Base-by-base conservation (phyloP, 1,140 invertebrate species). In the Bombus terrestris region DNA sequence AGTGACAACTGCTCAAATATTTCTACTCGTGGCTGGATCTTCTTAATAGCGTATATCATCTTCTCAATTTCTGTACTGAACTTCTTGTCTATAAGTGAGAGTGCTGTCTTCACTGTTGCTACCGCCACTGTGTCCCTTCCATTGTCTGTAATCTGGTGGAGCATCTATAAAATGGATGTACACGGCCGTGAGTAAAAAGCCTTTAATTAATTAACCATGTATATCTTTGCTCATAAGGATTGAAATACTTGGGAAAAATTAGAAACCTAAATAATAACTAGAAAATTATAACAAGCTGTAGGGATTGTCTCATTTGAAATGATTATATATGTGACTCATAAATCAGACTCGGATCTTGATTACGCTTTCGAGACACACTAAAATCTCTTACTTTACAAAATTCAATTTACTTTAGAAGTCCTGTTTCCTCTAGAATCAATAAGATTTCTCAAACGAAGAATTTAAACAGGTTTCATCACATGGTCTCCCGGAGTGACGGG, bases 81-180 rank as follows among this genome's bases (percentile, higher is more conserved):
- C 84, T 96, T 96, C 83, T 91, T 96, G n/a, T 95, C 96, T 3
- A 93, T 96, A 73, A 94, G 95, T 68, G 96, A 96, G 90, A 96
- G 96, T 47, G 95, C 96, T 18, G 96, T 96, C 6, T 96, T 96
- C 85, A 96, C 95, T 8, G 94, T 96, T 22, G 96, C 96, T 25
- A 92, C 95, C 22, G 94, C 94, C 32, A 96, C 96, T 37, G 92
- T 95, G 13, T 95, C 96, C 4, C 92, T 96, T 41, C 96, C 96
- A 18, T 71, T 96, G 5, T 94, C 96, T 8, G 96, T 96, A 6
- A 95, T 96, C 77, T 96, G 96, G 96, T 96, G 96, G 96, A 96
- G 96, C n/a, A 92, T 96, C 76, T 96, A 96, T 88, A 95, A 95
- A 85, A 95, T 96, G 93, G 92, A 95, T 15, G 74, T 62, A 3